These are phyloP conservation scores for Okapia johnstoni DNA, from an alignment of 2,113 vertebrate species.

Conservation along the genomic window DNA sequence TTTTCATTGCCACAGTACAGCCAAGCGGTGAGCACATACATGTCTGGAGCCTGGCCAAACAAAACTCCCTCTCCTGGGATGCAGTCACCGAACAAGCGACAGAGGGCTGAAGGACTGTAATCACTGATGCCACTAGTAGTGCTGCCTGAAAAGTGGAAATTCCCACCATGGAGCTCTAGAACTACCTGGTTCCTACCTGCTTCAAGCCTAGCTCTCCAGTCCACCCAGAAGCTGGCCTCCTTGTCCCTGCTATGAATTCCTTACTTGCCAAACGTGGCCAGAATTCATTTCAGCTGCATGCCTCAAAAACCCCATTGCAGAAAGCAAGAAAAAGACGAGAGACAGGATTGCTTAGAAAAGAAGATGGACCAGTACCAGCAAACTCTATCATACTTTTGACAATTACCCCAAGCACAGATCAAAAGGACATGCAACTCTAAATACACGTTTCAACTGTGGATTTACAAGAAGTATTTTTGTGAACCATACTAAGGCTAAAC, in stretches of 20 bases:
- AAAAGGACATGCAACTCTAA: slow-evolving; percentile 16
- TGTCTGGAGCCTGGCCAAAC: neutral
- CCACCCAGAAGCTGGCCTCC: neutral
- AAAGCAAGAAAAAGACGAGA: neutral
- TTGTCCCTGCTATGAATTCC: neutral
- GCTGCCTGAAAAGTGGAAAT: neutral
- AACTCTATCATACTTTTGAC: neutral
- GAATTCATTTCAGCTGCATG: neutral
- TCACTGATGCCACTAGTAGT: neutral
- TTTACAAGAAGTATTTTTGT: neutral
- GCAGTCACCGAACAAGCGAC: neutral
- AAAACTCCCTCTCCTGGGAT: neutral
- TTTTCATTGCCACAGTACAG: neutral
- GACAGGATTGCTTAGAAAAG: neutral
- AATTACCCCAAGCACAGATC: neutral
- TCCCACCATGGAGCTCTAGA: neutral
- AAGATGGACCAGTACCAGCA: neutral
- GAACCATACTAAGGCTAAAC: neutral
- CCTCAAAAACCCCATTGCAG: neutral
- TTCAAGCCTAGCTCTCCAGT: too few species aligned
- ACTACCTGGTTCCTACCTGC: neutral
- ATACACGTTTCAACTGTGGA: neutral
- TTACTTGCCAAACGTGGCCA: neutral
- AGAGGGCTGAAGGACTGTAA: neutral
- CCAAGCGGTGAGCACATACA: neutral